Base-by-base conservation (phyloP, 2,113 vertebrate genomes). In the Cyanoderma ruficeps region DNA sequence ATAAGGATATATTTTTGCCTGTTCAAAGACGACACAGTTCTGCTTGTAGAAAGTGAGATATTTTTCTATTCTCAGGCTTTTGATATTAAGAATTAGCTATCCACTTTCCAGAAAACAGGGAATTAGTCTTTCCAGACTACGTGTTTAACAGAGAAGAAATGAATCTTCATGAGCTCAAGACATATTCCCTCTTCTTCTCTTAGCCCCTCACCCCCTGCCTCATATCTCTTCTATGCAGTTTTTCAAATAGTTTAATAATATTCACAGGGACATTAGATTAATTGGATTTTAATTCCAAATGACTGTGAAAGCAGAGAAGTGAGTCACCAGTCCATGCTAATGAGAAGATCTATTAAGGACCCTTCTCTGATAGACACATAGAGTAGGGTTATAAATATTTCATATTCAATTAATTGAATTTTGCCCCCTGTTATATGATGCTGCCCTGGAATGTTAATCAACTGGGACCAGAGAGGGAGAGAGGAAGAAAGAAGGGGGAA, bases 281-380 rank as follows among this genome's bases (percentile, higher is more conserved):
- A 98, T 98, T 98, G 98, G 98, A 98, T 98, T 98, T 98, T 98
- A 98, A 98, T 98, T 98, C 98, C 95, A 63, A 98, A 98, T 98
- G 97, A 98, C 98, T 98, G 96, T 98, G 98, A 98, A 98, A 98
- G 98, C 97, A 98, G 98, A 98, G 98, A 98, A 99, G 99, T 98
- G 98, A 99, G 98, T 98, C 98, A 96, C 97, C 98, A 98, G 98
- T 98, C 98, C 98, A 98, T 98, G 98, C 98, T 99, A 98, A 99
- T 99, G 99, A 99, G 98, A 98, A 98, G 98, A 98, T 98, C 98
- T 98, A 98, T 99, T 98, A 98, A 98, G 98, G 98, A 98, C 98
- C 98, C 98, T 98, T 97, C 96, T 98, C 98, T 98, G 98, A 98
- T 97, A 98, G 98, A 98, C 98, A 98, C 97, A 96, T 97, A 97